Conservation (phyloP, 2,797 vertebrate species). For the Lophotriccus pileatus region DNA sequence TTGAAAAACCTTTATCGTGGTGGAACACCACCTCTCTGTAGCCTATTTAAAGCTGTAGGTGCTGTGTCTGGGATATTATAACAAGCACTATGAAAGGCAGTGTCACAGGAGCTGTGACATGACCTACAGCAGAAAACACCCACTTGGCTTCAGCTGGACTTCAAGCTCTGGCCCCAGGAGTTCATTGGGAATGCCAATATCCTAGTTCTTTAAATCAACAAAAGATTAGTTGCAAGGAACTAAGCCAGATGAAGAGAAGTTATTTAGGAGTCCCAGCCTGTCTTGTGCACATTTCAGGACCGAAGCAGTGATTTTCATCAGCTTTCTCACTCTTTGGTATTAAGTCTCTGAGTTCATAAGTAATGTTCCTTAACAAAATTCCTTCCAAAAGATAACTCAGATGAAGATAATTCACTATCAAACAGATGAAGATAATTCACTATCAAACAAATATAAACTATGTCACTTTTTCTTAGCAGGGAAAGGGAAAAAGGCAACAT, state of each 20-base stretch:
- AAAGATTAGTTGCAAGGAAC: not conserved
- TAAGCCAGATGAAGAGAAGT: not conserved
- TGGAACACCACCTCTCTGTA: not conserved
- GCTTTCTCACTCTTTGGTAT: not conserved
- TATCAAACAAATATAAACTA: not conserved
- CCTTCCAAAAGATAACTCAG: not conserved
- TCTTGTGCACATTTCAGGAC: not conserved
- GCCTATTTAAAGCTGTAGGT: not conserved
- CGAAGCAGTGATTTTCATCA: not conserved
- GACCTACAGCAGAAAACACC: not conserved
- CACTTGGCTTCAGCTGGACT: not conserved
- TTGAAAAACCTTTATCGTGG: not conserved
- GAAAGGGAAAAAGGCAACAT: not conserved
- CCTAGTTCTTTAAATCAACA: not conserved
- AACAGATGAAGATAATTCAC: slow-evolving; percentile 13
- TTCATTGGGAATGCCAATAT: not conserved
- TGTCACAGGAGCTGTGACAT: not conserved
- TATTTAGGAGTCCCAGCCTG: not conserved
- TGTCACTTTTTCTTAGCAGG: not conserved
- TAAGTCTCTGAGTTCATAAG: not conserved
- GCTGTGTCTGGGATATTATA: not conserved
- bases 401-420: not conserved
- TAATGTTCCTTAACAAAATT: not conserved
- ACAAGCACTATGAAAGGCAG: not conserved
- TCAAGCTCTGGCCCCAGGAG: not conserved